Percentiles rank a stretch among this genome's conserved stretches.
These are phyloP conservation scores for Aphodius sticticus DNA, from an alignment of 2,888 invertebrate species.

Conservation along the genomic window DNA sequence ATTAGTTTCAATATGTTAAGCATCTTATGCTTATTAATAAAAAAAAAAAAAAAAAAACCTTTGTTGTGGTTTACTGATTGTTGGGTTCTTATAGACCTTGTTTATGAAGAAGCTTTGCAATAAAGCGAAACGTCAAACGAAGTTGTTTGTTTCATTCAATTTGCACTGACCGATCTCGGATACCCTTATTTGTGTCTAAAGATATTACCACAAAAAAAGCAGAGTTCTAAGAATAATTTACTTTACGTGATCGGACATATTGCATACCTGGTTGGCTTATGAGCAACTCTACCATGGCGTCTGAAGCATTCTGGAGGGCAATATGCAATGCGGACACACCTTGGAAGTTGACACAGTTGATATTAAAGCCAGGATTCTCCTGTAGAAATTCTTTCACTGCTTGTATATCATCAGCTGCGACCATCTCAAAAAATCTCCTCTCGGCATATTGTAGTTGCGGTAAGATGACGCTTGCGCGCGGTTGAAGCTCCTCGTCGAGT, in stretches of 20 bases:
- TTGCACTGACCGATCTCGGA: no score
- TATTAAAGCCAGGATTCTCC: conserved; percentile 60
- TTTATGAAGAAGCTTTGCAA: no score
- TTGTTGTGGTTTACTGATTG: no score
- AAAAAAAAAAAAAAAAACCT: no score
- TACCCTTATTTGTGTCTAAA: no score
- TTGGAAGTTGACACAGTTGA: conserved; percentile 68
- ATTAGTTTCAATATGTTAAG: no score
- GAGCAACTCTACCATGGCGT: conserved; percentile 70
- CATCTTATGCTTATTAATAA: no score
- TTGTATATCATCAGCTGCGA: conserved; percentile 59
- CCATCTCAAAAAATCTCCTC: conserved; percentile 63
- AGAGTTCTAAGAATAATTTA: background rate
- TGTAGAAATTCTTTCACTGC: conserved; percentile 60
- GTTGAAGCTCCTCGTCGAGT: conserved; percentile 31
- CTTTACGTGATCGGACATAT: background rate
- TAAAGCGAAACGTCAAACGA: no score
- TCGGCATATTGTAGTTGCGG: conserved; percentile 63
- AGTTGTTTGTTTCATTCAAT: no score
- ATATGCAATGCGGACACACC: conserved; percentile 73
- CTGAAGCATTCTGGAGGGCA: conserved; percentile 69
- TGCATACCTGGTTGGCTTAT: conserved; percentile 62
- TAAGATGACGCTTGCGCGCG: conserved; percentile 59
- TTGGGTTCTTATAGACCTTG: no score
- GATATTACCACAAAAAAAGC: no score